Base-by-base conservation (phyloP, 2,888 invertebrate species). In the Cyrtodaria siliqua region DNA sequence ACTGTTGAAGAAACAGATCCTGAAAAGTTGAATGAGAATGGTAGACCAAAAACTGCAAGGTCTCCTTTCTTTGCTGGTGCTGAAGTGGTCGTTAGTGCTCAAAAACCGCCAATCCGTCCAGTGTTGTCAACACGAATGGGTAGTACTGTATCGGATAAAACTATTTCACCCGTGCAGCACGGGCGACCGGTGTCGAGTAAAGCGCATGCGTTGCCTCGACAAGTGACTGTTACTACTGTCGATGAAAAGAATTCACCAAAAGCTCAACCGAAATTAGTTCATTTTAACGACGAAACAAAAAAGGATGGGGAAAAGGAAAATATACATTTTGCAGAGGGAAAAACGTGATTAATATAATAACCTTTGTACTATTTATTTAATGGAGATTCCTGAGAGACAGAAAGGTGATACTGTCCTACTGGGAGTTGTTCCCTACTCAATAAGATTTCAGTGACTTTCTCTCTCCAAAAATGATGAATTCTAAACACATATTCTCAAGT, bases 181-280 rank as follows among this genome's bases (percentile, higher is more conserved):
- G 63, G 64, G 14, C 55, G 63, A 52, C 71, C 71, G 4, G 67
- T 77, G 1, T 71, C 76, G 8, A 77, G 76, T 59, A 68, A 63
- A 40, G 44, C 52, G 23, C 67, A 55, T 20, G 55, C 33, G 4
- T 38, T 60, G 27, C 67, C 76, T 8, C 6, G 4, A 4, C 66
- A 70, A 44, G 63, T 71, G 0, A 60, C 49, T 44, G 8, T 66
- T 23, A 77, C 67, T 29, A 38, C 56, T 20, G 62, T 53, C 16
- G 67, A 67, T 33, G 53, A 49, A 6, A 57, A 66, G 14, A 56
- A 49, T 47, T 27, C 42, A 20, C 29, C 63, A n/a, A 67, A 47
- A 49, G 20, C 62, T 23, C 24, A 27, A 27, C 16, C 62, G n/a
- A 71, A 68, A 57, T 42, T 62, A 8, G 71, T 77, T 52, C 71